Evolutionary conservation across 2,888 invertebrate species (phyloP).

Genomic region (Thymelicus sylvestris): DNA sequence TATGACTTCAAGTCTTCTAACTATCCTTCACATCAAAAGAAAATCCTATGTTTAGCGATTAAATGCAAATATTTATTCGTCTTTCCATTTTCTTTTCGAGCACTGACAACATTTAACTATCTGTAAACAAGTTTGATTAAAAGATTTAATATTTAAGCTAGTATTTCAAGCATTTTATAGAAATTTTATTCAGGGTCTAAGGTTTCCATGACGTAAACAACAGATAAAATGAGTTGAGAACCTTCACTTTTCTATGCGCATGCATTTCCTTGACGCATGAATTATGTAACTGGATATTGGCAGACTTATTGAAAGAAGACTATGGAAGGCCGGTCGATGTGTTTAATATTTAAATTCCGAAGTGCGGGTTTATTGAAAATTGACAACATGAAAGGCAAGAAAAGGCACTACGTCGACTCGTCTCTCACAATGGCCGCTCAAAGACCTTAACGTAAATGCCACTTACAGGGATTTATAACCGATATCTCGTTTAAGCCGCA

Average conservation of each 20-base stretch:
- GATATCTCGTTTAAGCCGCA: conserved; percentile 43
- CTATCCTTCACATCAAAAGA: conserved; percentile 28
- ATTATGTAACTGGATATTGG: background rate
- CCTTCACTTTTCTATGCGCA: no score
- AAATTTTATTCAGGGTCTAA: no score
- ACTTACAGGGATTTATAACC: conserved; percentile 58
- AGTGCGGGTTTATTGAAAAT: conserved; percentile 18
- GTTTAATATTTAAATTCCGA: background rate
- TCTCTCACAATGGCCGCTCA: conserved; percentile 53
- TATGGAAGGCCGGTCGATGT: background rate
- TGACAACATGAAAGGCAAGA: conserved; percentile 30
- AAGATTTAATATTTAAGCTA: no score
- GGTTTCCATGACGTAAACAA: no score
- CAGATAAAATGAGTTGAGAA: no score
- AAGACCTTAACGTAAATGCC: conserved; percentile 52
- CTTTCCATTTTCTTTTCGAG: conserved; percentile 2
- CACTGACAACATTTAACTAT: conserved; percentile 5
- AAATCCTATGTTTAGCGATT: background rate
- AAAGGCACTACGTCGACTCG: conserved; percentile 33
- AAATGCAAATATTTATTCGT: conserved; percentile 26
- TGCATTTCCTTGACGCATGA: background rate
- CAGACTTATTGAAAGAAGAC: conserved; percentile 1
- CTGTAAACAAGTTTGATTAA: conserved; percentile 1
- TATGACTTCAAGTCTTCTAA: background rate
- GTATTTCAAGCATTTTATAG: no score